Evolutionary conservation across 2,888 invertebrate species (phyloP).

Genomic region (Drosophila niveifrons): DNA sequence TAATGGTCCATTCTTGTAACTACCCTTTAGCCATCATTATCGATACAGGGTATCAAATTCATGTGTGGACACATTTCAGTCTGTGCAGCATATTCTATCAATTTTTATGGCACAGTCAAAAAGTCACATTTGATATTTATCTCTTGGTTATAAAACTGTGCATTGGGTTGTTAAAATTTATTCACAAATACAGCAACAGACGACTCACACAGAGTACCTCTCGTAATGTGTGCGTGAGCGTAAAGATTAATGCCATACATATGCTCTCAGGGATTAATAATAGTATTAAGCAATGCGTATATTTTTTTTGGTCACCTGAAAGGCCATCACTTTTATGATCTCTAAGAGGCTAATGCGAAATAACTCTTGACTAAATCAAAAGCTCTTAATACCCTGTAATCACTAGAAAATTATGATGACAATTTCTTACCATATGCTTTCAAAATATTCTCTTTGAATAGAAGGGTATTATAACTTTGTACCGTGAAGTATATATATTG

Average conservation of each 20-base stretch:
- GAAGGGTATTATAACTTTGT: no score
- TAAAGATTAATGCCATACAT: conserved; percentile 32
- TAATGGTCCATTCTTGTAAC: neutral
- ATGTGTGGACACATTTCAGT: conserved; percentile 39
- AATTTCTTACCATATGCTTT: neutral
- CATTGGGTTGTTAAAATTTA: conserved; percentile 57
- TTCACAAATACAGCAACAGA: conserved; percentile 24
- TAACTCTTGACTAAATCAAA: neutral
- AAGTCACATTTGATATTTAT: conserved; percentile 74
- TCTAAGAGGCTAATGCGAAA: neutral
- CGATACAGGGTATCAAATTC: conserved; percentile 40
- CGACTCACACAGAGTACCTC: conserved; percentile 18
- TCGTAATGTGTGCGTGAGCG: conserved; percentile 54
- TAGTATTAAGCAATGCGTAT: conserved; percentile 11
- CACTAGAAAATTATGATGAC: neutral
- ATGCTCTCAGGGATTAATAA: conserved; percentile 25
- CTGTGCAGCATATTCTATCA: conserved; percentile 53
- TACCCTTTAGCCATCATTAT: neutral
- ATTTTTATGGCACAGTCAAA: conserved; percentile 73
- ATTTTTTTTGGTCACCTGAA: conserved; percentile 11
- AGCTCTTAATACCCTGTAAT: neutral
- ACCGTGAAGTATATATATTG: no score
- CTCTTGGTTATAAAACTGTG: conserved; percentile 58
- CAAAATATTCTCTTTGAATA: no score
- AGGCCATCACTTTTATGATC: neutral